A percentile compares a stretch with the other conserved stretches of the same genome.
Conservation (phyloP, 2,888 invertebrate species). For the Lordiphosa andalusiaca region DNA sequence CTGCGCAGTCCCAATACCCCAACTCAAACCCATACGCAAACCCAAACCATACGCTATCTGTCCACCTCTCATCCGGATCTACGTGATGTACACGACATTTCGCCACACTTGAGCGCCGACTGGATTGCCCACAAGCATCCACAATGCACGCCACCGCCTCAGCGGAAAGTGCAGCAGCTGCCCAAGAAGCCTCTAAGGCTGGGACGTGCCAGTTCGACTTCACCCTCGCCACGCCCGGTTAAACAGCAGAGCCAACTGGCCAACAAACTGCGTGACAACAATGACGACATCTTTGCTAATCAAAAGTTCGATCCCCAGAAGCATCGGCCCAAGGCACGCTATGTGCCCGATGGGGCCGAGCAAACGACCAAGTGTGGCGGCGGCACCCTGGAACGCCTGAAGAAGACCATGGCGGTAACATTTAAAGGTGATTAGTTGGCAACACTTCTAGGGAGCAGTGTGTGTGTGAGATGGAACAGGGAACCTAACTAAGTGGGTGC, state of each 20-base stretch:
- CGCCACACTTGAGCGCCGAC: slow-evolving; percentile 88
- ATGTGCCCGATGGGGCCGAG: slow-evolving; percentile 83
- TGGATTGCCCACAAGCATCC: slow-evolving; percentile 92
- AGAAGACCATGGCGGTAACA: slow-evolving; percentile 74
- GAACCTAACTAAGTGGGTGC: slow-evolving; percentile 12
- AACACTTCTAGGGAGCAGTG: slow-evolving; percentile 33
- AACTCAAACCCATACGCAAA: slow-evolving; percentile 27
- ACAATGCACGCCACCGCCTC: slow-evolving; percentile 34
- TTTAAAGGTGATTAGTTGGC: slow-evolving; percentile 74
- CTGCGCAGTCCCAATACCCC: slow-evolving; percentile 39
- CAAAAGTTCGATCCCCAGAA: slow-evolving; percentile 88
- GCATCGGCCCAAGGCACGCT: slow-evolving; percentile 88
- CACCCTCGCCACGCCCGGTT: slow-evolving; percentile 81
- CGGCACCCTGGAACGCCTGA: slow-evolving; percentile 51
- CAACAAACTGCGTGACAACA: slow-evolving; percentile 71
- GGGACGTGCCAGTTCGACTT: slow-evolving; percentile 82
- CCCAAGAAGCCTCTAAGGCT: slow-evolving; percentile 72
- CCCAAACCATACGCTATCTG: slow-evolving; percentile 79
- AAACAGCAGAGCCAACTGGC: slow-evolving; percentile 60
- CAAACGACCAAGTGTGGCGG: slow-evolving; percentile 5
- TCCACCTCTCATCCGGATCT: slow-evolving; percentile 91
- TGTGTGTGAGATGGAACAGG: slow-evolving; percentile 12
- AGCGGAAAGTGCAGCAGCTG: slow-evolving; percentile 79
- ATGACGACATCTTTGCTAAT: slow-evolving; percentile 82
- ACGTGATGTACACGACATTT: slow-evolving; percentile 88